Percentiles rank a stretch among this genome's conserved stretches.
phyloP scores from a whole-genome alignment of 2,797 vertebrate species.

The Atherinosoma microstoma region DNA sequence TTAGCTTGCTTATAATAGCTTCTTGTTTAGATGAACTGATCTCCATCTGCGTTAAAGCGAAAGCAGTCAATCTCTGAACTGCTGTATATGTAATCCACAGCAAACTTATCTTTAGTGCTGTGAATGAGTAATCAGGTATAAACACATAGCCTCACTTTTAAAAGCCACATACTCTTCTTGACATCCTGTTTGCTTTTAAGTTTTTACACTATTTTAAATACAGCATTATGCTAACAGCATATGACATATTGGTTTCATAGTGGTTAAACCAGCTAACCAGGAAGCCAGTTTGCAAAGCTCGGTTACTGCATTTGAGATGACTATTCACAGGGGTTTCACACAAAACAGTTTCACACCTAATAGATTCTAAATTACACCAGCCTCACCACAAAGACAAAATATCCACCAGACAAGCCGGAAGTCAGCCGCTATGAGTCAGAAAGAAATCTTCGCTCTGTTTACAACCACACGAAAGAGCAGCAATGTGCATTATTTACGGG shows the following conservation, averaged over 20 bases:
- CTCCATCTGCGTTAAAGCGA: not conserved
- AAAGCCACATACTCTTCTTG: not conserved
- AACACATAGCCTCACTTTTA: constrained; percentile 10
- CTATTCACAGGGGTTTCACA: constrained; percentile 39
- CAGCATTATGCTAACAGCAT: not conserved
- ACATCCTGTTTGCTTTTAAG: not conserved
- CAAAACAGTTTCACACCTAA: constrained; percentile 66
- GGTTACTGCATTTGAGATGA: constrained; percentile 25
- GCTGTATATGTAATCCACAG: not conserved
- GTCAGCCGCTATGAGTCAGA: constrained; percentile 60
- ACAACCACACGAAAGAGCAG: constrained; percentile 47
- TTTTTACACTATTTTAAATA: not conserved
- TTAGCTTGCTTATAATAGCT: too few species aligned
- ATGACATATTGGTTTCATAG: constrained; percentile 37
- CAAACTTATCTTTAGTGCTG: not conserved
- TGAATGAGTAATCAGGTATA: not conserved
- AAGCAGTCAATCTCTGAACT: not conserved
- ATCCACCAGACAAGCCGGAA: constrained; percentile 39
- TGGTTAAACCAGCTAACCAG: constrained; percentile 40
- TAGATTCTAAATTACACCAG: constrained; percentile 55
- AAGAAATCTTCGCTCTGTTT: constrained; percentile 26
- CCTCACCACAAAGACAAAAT: constrained; percentile 53
- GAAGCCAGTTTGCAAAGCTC: constrained; percentile 21
- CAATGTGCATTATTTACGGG: not conserved
- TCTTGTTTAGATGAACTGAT: not conserved